Conservation (phyloP, 1,140 invertebrate genomes). For the Zaprionus vittiger region DNA sequence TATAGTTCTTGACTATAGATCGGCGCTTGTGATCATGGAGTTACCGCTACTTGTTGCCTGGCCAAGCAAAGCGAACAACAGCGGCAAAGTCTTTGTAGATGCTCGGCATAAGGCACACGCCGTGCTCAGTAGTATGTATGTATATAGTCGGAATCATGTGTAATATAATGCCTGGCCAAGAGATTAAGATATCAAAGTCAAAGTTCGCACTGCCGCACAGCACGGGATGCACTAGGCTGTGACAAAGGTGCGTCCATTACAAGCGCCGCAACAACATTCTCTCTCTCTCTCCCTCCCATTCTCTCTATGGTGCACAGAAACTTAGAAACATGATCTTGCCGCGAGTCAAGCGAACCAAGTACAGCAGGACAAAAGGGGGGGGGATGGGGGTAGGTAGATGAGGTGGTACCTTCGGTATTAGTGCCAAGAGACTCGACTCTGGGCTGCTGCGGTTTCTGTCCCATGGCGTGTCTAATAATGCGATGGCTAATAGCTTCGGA, state of each 20-base stretch:
- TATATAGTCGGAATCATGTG: slow-evolving; percentile 32
- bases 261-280: slow-evolving; percentile 59
- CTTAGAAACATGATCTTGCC: slow-evolving; percentile 64
- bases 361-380: not conserved
- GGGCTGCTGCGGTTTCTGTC: slow-evolving; percentile 63
- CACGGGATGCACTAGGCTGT: slow-evolving; percentile 66
- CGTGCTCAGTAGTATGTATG: slow-evolving; percentile 20
- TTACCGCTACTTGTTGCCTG: slow-evolving; percentile 70
- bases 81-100: slow-evolving; percentile 51
- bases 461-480: slow-evolving; percentile 75
- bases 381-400: not conserved
- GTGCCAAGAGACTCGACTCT: not conserved
- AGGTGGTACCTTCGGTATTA: not conserved
- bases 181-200: slow-evolving; percentile 82
- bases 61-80: not conserved
- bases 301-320: not conserved
- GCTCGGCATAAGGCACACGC: slow-evolving; percentile 71
- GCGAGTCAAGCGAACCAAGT: slow-evolving; percentile 6
- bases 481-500: slow-evolving; percentile 76
- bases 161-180: slow-evolving; percentile 68
- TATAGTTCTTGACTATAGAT: slow-evolving; percentile 43
- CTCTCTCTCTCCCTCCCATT: slow-evolving; percentile 32
- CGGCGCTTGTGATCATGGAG: slow-evolving; percentile 70
- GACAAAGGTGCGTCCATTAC: slow-evolving; percentile 61
- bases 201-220: slow-evolving; percentile 69